phyloP scores from a whole-genome alignment of 1,140 invertebrate species.

The Panonychus citri region DNA sequence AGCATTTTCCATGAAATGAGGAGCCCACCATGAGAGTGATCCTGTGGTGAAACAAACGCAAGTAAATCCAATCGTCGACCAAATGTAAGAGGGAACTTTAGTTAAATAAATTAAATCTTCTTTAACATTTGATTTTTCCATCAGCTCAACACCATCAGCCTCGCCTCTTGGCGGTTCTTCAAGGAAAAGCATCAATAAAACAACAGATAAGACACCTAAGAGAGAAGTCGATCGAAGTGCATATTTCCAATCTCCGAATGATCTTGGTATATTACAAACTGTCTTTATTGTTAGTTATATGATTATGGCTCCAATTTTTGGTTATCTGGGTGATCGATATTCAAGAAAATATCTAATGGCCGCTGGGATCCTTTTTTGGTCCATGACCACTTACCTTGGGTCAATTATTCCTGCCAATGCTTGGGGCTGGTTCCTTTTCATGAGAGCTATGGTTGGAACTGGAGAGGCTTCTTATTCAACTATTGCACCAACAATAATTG shows the following conservation, averaged over 20 bases:
- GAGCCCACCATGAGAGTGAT: constrained; percentile 80
- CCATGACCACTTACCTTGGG: constrained; percentile 63
- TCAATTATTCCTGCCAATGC: constrained; percentile 54
- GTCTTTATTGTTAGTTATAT: constrained; percentile 90
- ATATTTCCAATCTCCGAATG: constrained; percentile 61
- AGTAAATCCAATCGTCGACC: constrained; percentile 78
- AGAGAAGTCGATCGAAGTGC: constrained; percentile 55
- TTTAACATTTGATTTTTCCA: constrained; percentile 9
- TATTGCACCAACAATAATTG: constrained; percentile 95
- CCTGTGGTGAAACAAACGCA: constrained; percentile 95
- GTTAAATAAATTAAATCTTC: constrained; percentile 30
- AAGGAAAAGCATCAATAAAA: constrained; percentile 52
- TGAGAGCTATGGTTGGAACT: constrained; percentile 68
- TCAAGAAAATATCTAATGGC: constrained; percentile 72
- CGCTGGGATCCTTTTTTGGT: constrained; percentile 74
- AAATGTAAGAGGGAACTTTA: constrained; percentile 69
- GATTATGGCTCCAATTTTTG: constrained; percentile 89
- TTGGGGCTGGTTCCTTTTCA: constrained; percentile 58
- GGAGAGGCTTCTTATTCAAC: constrained; percentile 98
- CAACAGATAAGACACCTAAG: constrained; percentile 55
- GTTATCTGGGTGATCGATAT: constrained; percentile 88
- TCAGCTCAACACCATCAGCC: constrained; percentile 43
- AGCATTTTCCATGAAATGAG: constrained; percentile 44
- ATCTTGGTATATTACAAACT: constrained; percentile 72
- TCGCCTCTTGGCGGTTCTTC: constrained; percentile 67